Percentiles rank a stretch among this genome's conserved stretches.
phyloP scores from a whole-genome alignment of 2,797 vertebrate genomes.

The Anomalospiza imberbis region DNA sequence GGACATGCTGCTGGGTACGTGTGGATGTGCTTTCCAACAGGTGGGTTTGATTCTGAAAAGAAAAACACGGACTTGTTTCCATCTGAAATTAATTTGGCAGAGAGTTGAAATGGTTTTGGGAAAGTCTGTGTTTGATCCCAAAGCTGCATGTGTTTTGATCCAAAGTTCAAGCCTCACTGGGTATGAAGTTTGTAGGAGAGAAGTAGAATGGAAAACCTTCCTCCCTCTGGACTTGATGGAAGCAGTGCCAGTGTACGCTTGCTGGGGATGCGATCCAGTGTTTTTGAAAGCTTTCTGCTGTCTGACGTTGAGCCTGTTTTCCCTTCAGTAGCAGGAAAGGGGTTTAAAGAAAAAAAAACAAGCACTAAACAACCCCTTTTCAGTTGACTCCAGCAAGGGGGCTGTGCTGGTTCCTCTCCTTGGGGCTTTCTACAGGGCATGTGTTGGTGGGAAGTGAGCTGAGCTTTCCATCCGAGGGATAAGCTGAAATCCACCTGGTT shows the following conservation, averaged over 20 bases:
- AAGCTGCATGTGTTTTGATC: background rate
- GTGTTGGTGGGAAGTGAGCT: background rate
- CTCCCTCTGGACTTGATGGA: background rate
- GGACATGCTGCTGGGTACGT: background rate
- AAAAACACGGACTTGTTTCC: slow-evolving; percentile 25
- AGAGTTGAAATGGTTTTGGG: background rate
- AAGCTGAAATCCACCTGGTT: slow-evolving; percentile 6
- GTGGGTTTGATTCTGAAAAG: slow-evolving; percentile 48
- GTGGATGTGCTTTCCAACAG: slow-evolving; percentile 29
- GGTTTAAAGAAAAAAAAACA: background rate
- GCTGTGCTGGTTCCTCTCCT: background rate
- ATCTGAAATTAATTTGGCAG: slow-evolving; percentile 33
- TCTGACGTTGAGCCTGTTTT: background rate
- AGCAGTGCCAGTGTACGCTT: background rate
- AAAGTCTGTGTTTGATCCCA: background rate
- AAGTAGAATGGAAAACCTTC: background rate
- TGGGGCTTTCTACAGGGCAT: background rate
- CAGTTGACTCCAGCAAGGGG: background rate
- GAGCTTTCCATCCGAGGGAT: background rate
- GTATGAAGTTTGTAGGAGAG: background rate
- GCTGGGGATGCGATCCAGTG: background rate
- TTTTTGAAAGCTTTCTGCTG: background rate
- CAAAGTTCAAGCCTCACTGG: background rate
- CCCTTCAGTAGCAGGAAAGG: background rate
- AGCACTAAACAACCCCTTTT: background rate